These are phyloP conservation scores for Erinaceus europaeus DNA, from an alignment of 2,113 vertebrate genomes.

Conservation along the genomic window DNA sequence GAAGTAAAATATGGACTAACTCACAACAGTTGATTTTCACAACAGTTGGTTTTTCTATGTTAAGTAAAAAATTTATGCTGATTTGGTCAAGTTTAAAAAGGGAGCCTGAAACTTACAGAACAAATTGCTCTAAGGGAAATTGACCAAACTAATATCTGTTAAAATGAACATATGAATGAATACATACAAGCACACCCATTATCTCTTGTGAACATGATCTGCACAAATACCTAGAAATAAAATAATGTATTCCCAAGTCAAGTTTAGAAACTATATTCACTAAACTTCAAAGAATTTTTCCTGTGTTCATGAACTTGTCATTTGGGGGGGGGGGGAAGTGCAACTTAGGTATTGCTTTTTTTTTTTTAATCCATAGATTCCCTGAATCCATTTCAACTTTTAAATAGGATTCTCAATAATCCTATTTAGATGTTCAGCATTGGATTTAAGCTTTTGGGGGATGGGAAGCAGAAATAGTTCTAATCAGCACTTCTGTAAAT, in stretches of 20 bases:
- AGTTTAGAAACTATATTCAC: conserved; percentile 59
- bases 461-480: conserved; percentile 35
- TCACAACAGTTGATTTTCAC: conserved; percentile 19
- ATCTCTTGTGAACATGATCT: background rate
- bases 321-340: conserved; percentile 5
- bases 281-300: conserved; percentile 39
- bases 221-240: background rate
- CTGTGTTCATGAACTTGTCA: background rate
- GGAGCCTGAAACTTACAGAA: background rate
- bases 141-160: background rate
- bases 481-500: conserved; percentile 62
- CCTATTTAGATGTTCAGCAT: background rate
- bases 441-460: background rate
- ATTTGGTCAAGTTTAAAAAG: background rate
- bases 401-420: background rate
- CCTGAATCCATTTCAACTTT: conserved; percentile 41
- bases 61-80: conserved; percentile 13
- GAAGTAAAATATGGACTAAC: conserved; percentile 13
- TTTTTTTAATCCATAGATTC: conserved; percentile 56
- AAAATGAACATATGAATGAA: conserved; percentile 1
- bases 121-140: conserved; percentile 1
- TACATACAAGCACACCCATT: background rate
- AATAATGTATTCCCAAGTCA: conserved; percentile 38
- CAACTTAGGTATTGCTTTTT: background rate
- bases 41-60: background rate